These are phyloP conservation scores for Cnemophilus loriae DNA, from an alignment of 2,113 vertebrate genomes.

Conservation along the genomic window DNA sequence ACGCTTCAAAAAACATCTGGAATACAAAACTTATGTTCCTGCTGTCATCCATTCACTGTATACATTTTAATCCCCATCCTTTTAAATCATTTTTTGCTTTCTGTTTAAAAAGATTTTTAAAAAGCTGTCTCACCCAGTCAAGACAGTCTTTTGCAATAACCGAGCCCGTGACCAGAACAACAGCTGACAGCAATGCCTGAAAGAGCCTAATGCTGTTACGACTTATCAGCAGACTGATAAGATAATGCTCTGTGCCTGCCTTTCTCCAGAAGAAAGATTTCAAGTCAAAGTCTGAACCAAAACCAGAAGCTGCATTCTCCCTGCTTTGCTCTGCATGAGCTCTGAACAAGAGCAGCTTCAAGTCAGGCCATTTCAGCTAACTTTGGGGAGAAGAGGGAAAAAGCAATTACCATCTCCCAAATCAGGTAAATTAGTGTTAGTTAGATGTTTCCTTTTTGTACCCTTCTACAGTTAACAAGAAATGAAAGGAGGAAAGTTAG, in stretches of 20 bases:
- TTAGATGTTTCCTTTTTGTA: not conserved
- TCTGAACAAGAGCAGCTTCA: not conserved
- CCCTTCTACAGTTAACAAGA: not conserved
- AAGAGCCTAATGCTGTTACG: conserved; percentile 29
- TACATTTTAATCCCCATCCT: not conserved
- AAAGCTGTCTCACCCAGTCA: not conserved
- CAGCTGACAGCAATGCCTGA: conserved; percentile 32
- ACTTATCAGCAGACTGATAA: conserved; percentile 57
- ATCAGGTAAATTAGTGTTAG: not conserved
- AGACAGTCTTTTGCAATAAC: conserved; percentile 48
- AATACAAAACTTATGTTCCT: not conserved
- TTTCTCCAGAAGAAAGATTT: conserved; percentile 34
- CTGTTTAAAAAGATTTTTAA: not conserved
- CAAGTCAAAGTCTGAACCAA: conserved; percentile 29
- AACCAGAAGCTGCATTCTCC: not conserved
- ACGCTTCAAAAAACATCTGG: not conserved
- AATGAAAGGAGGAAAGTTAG: not conserved
- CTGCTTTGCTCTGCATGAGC: not conserved
- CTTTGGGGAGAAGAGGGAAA: not conserved
- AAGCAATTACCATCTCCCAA: not conserved
- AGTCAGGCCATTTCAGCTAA: not conserved
- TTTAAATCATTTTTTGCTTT: not conserved
- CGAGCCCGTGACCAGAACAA: conserved; percentile 14
- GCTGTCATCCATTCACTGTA: not conserved
- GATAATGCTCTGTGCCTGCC: conserved; percentile 25